These are phyloP conservation scores for Lycorma delicatula DNA, from an alignment of 1,140 invertebrate species.

Conservation along the genomic window DNA sequence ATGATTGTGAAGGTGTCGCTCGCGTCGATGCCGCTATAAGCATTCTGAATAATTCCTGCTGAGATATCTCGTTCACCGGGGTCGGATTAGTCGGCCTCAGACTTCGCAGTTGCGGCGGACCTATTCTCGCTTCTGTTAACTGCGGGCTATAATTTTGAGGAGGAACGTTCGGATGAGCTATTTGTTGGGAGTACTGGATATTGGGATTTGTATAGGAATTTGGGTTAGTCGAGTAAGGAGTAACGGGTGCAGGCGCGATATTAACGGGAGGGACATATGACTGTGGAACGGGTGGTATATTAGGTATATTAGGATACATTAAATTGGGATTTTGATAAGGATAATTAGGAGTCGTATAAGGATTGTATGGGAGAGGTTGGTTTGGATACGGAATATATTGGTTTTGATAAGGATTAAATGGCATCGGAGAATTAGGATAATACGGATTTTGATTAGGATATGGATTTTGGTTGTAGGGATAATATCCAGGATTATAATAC, in stretches of 20 bases:
- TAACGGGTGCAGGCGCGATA: not conserved
- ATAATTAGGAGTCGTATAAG: conserved; percentile 10
- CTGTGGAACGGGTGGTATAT: not conserved
- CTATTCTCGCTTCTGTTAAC: not conserved
- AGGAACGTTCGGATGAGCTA: not conserved
- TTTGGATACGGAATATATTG: not conserved
- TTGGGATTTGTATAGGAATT: too few species aligned
- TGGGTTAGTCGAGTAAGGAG: not conserved
- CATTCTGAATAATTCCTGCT: conserved; percentile 14
- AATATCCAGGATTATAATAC: not conserved
- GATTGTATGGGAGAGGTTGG: conserved; percentile 9
- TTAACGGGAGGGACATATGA: too few species aligned
- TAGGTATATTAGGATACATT: not conserved
- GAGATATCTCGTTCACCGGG: not conserved
- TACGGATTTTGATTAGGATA: conserved; percentile 5
- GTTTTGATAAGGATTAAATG: not conserved
- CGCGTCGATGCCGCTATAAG: not conserved
- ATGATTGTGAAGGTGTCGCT: not conserved
- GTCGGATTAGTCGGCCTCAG: not conserved
- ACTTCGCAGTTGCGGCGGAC: not conserved
- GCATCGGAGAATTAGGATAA: conserved; percentile 1
- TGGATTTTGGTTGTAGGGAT: conserved; percentile 7
- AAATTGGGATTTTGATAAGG: not conserved
- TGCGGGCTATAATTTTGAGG: not conserved
- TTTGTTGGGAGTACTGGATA: too few species aligned